Evolutionary conservation across 2,113 vertebrate genomes (phyloP).

Genomic region (Dromas ardeola): DNA sequence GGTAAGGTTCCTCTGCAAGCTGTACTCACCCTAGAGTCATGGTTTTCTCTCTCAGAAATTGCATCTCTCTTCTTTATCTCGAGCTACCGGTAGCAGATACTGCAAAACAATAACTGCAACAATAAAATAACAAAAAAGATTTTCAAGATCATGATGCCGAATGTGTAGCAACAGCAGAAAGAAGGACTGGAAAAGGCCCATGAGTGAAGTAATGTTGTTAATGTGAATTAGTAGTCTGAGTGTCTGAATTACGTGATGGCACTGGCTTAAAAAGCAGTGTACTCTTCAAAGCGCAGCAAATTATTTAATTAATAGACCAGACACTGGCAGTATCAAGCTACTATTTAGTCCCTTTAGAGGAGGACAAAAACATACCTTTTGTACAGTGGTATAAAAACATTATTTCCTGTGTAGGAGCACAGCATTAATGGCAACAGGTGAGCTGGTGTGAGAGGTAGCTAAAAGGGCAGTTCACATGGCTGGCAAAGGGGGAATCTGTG

Average conservation of each 20-base stretch:
- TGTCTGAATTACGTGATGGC: background rate
- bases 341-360: background rate
- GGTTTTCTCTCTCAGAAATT: background rate
- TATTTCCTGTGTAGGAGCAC: background rate
- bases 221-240: background rate
- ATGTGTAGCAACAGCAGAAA: background rate
- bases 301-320: background rate
- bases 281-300: background rate
- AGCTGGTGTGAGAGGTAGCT: fast-evolving
- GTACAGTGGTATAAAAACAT: background rate
- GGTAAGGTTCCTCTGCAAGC: background rate
- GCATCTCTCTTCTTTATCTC: background rate
- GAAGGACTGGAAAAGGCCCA: background rate
- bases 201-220: background rate
- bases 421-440: background rate
- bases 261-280: background rate
- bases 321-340: background rate
- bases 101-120: background rate
- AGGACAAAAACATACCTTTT: background rate
- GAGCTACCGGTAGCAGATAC: background rate
- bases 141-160: background rate
- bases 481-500: background rate
- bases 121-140: background rate
- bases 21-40: background rate
- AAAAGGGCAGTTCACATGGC: background rate